Base-by-base conservation (phyloP, 2,113 vertebrate species). In the Barbus barbus region DNA sequence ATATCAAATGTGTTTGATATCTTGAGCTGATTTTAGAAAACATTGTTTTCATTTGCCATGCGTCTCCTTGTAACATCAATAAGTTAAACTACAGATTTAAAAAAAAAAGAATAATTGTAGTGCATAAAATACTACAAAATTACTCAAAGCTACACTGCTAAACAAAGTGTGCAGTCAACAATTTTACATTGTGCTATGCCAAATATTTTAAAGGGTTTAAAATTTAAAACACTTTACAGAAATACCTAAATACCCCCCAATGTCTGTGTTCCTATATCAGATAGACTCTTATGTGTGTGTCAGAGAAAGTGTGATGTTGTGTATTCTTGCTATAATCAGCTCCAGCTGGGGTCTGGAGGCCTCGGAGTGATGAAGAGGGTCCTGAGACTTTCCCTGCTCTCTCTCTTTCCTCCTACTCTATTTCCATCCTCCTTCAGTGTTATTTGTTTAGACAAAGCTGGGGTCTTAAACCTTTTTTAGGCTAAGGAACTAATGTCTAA, bases 321-420 rank as follows among this genome's bases (percentile, higher is more conserved):
- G 75, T 67, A 38, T 71, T 36, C 46, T 44, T 46, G 38, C 71
- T 8, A 41, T 94, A 94, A 94, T 93, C 65, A 20, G 85, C 84
- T 87, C 91, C 93, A 94, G 93, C 91, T 95, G 94, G 92, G 91
- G 90, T 93, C 90, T 93, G 90, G 89, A 92, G 91, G 91, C 92
- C 87, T 84, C 87, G 90, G 92, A 93, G 91, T 93, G 88, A 93
- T 83, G 88, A 91, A 89, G 87, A 89, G 91, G 14, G 12, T 65
- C 31, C 48, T 53, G 48, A 51, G 60, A 79, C 77, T 18, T 63
- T 28, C 20, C 80, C 87, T 28, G 86, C 91, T 83, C 58, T 77
- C 90, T 44, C 20, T 71, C 46, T 26, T 33, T 78, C 33, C 28
- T 22, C 33, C 63, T 72, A 24, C 63, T 69, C 63, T 69, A 6